These are phyloP conservation scores for Chironomus riparius DNA, from an alignment of 2,888 invertebrate species.

Conservation along the genomic window DNA sequence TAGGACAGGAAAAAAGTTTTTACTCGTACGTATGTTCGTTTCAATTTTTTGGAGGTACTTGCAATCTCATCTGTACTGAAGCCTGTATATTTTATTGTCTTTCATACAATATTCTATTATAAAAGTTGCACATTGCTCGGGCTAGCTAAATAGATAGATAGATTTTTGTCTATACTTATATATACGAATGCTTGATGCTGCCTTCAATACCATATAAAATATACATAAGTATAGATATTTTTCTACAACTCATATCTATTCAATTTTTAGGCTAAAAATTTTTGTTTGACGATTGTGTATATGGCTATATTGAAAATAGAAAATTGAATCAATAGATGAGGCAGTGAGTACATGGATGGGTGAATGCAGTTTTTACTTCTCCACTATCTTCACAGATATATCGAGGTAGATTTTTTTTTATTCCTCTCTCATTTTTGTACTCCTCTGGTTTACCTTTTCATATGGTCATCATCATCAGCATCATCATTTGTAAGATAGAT, in stretches of 20 bases:
- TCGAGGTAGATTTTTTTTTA: neutral
- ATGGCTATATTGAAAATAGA: conserved; percentile 18
- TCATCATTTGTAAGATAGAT: no score
- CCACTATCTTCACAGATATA: neutral
- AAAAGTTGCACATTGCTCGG: conserved; percentile 6
- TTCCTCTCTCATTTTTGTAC: neutral
- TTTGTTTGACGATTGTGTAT: conserved; percentile 20
- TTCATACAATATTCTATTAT: conserved; percentile 9
- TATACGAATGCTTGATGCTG: neutral
- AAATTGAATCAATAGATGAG: conserved; percentile 24
- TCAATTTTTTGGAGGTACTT: neutral
- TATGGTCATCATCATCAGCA: neutral
- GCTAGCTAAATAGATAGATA: neutral
- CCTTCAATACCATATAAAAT: neutral
- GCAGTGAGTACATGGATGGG: neutral
- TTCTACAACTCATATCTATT: conserved; percentile 4
- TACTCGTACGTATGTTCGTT: neutral
- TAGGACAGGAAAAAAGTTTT: neutral
- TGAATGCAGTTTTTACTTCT: conserved; percentile 9
- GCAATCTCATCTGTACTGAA: neutral
- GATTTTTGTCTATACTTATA: neutral
- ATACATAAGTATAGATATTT: neutral
- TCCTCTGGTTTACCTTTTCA: neutral
- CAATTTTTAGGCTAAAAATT: conserved; percentile 21
- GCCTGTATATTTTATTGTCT: conserved; percentile 26